Percentiles rank a stretch among this genome's conserved stretches.
Conservation (phyloP, 1,140 invertebrate genomes). For the Sipha flava region DNA sequence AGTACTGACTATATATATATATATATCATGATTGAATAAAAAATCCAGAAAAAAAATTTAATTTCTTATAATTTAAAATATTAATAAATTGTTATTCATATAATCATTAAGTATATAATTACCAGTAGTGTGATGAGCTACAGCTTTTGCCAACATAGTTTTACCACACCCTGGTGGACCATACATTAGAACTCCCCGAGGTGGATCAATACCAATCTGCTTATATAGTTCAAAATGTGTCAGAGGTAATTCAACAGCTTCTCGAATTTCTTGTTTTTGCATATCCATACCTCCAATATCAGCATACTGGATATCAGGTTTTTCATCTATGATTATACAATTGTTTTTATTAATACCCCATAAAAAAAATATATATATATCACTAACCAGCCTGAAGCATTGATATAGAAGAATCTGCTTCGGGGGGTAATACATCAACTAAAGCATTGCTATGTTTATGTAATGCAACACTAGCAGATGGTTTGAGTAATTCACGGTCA, state of each 20-base stretch:
- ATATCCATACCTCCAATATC: constrained; percentile 99
- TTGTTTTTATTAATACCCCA: neutral
- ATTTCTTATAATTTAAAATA: too few species aligned
- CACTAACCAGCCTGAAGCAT: constrained; percentile 80
- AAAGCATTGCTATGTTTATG: constrained; percentile 98
- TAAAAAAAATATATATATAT: neutral
- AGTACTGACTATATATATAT: too few species aligned
- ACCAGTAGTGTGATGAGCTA: constrained; percentile 94
- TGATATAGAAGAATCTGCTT: constrained; percentile 94
- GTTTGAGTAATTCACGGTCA: constrained; percentile 89
- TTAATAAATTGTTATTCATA: too few species aligned
- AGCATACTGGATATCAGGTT: constrained; percentile 92
- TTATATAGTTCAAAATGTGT: constrained; percentile 99
- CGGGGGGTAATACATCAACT: constrained; percentile 93
- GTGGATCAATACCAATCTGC: constrained; percentile 95
- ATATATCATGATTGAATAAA: too few species aligned
- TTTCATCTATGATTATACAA: constrained; percentile 66
- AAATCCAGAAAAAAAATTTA: too few species aligned
- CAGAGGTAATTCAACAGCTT: constrained; percentile 95
- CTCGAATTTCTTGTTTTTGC: constrained; percentile 98
- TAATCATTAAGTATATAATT: too few species aligned
- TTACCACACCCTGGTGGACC: constrained; percentile 95
- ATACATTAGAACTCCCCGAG: constrained; percentile 95
- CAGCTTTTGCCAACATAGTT: constrained; percentile 98
- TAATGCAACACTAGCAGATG: constrained; percentile 89